Conservation (phyloP, 2,888 invertebrate species). For the Rhynchonema sp. region DNA sequence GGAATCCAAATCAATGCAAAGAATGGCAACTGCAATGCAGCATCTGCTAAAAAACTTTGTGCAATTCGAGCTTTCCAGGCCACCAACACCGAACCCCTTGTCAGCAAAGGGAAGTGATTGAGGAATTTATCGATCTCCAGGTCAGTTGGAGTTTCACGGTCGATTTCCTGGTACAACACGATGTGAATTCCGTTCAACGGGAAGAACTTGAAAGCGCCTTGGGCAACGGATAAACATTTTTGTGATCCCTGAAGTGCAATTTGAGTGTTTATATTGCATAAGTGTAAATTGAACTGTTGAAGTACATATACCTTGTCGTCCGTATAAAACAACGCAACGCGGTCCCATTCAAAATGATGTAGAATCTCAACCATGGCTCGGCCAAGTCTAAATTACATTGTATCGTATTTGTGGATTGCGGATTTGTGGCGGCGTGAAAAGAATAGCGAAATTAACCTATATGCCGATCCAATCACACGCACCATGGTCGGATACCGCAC, state of each 20-base stretch:
- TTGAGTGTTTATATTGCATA: too few species aligned
- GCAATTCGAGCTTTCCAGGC: too few species aligned
- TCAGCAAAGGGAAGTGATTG: background rate
- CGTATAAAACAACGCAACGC: slow-evolving; percentile 13
- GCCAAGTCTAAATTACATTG: slow-evolving; percentile 8
- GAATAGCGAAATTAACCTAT: too few species aligned
- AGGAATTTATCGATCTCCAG: slow-evolving; percentile 5
- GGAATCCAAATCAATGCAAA: slow-evolving; percentile 5
- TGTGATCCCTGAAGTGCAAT: slow-evolving; percentile 1
- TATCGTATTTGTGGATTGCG: background rate
- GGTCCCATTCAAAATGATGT: slow-evolving; percentile 13
- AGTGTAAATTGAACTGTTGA: too few species aligned
- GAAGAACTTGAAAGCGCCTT: slow-evolving; percentile 7
- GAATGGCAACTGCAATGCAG: slow-evolving; percentile 3
- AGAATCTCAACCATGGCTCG: slow-evolving; percentile 13
- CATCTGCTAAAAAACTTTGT: too few species aligned
- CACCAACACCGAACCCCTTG: too few species aligned
- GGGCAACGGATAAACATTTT: slow-evolving; percentile 6
- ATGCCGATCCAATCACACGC: background rate
- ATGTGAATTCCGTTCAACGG: slow-evolving; percentile 3
- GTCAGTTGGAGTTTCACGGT: slow-evolving; percentile 3
- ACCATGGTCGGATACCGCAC: slow-evolving; percentile 11
- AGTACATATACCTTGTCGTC: slow-evolving; percentile 8
- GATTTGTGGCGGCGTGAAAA: too few species aligned
- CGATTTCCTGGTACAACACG: slow-evolving; percentile 4